Conservation (phyloP, 1,140 invertebrate species). For the Tetramorium simillimum region DNA sequence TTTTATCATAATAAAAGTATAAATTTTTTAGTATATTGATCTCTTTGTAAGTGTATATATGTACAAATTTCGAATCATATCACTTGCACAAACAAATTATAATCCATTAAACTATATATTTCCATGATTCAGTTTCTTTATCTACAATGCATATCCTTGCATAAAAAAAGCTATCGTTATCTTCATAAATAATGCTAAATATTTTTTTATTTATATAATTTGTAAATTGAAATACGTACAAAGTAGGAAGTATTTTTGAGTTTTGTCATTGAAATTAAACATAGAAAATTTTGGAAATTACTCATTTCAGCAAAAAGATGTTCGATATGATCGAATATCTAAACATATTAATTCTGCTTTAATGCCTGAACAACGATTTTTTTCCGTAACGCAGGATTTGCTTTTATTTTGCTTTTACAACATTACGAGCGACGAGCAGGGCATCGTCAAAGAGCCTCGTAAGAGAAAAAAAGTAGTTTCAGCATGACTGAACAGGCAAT, state of each 20-base stretch:
- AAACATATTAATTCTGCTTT: background rate
- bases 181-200: background rate
- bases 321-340: background rate
- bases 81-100: background rate
- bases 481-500: constrained; percentile 74
- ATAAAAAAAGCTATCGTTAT: background rate
- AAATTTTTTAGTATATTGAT: background rate
- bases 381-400: background rate
- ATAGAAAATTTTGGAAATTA: background rate
- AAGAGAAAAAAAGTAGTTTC: constrained; percentile 67
- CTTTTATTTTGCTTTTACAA: background rate
- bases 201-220: background rate
- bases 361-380: background rate
- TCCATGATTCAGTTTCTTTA: background rate
- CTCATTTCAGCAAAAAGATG: background rate
- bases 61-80: background rate
- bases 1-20: background rate
- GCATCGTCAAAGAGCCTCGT: background rate
- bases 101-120: background rate
- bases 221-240: background rate
- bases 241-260: background rate
- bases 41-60: background rate
- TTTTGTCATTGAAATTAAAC: background rate
- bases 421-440: background rate
- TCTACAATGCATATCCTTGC: background rate